Evolutionary conservation across 1,140 invertebrate genomes (phyloP), one percentile per base, ranked within the genome.

Genomic region (Heliothis virescens): DNA sequence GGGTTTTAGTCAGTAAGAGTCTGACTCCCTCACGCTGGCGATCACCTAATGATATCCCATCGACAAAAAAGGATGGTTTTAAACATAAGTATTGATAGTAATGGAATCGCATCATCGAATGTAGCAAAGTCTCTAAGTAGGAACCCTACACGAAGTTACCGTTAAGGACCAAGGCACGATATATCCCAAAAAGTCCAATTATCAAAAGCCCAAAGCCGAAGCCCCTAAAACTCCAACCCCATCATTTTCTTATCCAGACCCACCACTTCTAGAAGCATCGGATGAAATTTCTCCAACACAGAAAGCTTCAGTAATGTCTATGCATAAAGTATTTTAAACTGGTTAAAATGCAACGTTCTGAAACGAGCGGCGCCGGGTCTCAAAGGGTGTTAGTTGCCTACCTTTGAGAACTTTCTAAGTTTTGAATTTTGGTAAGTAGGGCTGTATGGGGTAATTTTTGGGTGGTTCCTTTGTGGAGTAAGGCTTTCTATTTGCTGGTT

Each of bases 281-380:
- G 87, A 89, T 89, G 92, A 92, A 92, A 92, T 91, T 90, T 89
- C 89, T 71, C 85, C 85, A 82, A 85, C 87, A 89, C 88, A 88
- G 87, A 90, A 89, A 91, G 89, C 90, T 86, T 76, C 79, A 84
- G 89, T 93, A 93, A 93, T 93, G 89, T 93, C 92, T 92, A 94
- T 94, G 92, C 92, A 94, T 94, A 94, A 94, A 94, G 90, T 93
- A 94, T 93, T 94, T 93, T 92, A 92, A 94, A 94, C 90, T 94
- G 90, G 92, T 93, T 94, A 92, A 94, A 93, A 94, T 94, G 91
- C 92, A 94, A 91, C 90, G 91, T 89, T 92, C 86, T 59, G 79
- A 7, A 7, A 26, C 21, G 21, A 81, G 84, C 83, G 82, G 78
- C 76, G 75, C 82, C 79, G 16, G 60, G 73, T 85, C 86, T 91